These are phyloP conservation scores for Embidobia sp. DNA, from an alignment of 2,888 invertebrate genomes.

Conservation along the genomic window DNA sequence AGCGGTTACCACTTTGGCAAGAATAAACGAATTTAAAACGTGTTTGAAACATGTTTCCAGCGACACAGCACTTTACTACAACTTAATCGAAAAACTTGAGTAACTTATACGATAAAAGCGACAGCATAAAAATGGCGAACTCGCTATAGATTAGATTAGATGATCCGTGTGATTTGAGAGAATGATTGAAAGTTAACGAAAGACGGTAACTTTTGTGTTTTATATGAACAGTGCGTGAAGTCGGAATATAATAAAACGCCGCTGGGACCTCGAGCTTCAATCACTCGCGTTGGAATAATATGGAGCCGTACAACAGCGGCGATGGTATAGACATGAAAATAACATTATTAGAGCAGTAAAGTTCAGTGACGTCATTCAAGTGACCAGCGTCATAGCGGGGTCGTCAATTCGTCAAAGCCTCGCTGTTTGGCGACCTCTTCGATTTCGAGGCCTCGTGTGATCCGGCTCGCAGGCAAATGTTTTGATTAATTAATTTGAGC, in stretches of 20 bases:
- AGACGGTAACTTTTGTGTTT: conserved; percentile 12
- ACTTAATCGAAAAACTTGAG: no score
- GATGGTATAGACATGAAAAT: conserved; percentile 50
- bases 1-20: no score
- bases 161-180: conserved; percentile 24
- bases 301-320: conserved; percentile 27
- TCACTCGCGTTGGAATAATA: conserved; percentile 49
- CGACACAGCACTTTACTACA: no score
- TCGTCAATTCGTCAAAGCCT: no score
- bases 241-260: conserved; percentile 53
- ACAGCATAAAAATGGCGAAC: not conserved
- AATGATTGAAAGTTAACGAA: conserved; percentile 22
- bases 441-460: no score
- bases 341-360: conserved; percentile 63
- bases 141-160: conserved; percentile 29
- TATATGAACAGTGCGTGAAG: conserved; percentile 37
- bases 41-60: no score
- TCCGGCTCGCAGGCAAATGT: no score
- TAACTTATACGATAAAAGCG: conserved; percentile 14
- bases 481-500: conserved; percentile 4
- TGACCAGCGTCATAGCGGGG: conserved; percentile 47
- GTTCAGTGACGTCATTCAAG: conserved; percentile 46
- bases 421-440: no score
- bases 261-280: conserved; percentile 23
- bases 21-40: no score